Evolutionary conservation across 2,888 invertebrate genomes (phyloP), one percentile per base, ranked within the genome.

Genomic region (Notocelia uddmanniana): DNA sequence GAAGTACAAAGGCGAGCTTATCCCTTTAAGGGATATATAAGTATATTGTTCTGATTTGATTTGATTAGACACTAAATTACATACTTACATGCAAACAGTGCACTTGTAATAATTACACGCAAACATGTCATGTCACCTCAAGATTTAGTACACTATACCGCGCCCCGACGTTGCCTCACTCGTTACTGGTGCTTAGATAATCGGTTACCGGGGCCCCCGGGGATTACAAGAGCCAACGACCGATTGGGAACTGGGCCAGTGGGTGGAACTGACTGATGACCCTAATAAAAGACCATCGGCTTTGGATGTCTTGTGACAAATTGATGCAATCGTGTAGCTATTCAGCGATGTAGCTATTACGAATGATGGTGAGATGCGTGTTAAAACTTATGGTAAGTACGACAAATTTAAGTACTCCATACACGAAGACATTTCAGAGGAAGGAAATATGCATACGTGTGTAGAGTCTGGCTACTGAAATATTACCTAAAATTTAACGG

Each of bases 131-230:
- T 63, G 50, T 50, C 50, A 48, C 9, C 18, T 11, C 26, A 50
- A 31, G 50, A 21, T 9, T 10, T 18, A 31, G 2, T n/a, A 15
- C 45, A 31, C 11, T 59, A 11, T 10, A 23, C 41, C 23, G 57
- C 19, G 57, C 58, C 58, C 41, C 68, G 41, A 58, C 19, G 58
- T 71, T 71, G 66, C 71, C 41, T 67, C 52, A 71, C 34, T 34
- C 59, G 59, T 59, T 60, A 48, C 71, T 60, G 45, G 66, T 54
- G 71, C 71, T 54, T 71, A 23, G 37, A 45, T 55, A 71, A 71
- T 71, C 71, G 59, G 66, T 67, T 67, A 60, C 50, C 54, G n/a
- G 34, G 58, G 70, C 58, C 59, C 66, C 64, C 64, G 41, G n/a
- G n/a, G 45, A 23, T 52, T 41, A 45, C 55, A n/a, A 31, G 23